Evolutionary conservation across 2,888 invertebrate genomes (phyloP), one percentile per base, ranked within the genome.

Genomic region (Lacanobia wlatinum): DNA sequence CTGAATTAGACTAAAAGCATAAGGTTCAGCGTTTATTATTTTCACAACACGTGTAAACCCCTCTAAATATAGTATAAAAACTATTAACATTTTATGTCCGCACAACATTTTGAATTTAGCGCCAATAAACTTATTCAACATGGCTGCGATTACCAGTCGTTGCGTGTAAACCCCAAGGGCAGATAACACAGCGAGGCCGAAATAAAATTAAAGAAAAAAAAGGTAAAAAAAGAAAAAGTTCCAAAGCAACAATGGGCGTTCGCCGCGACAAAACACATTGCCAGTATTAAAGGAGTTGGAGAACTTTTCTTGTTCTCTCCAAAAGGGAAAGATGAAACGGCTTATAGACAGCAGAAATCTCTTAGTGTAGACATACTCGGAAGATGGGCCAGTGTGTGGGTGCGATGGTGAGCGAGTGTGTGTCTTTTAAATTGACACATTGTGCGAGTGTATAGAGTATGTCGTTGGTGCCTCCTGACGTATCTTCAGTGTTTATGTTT

Each of bases 261-360:
- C 89, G 88, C 89, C 87, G 91, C 93, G 94, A 94, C 94, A 94
- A 94, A 95, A 96, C 95, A 95, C 94, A 95, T 95, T 93, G 94
- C 92, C 91, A 87, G 92, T 81, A 84, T 81, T 83, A 86, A 85
- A 87, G 67, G 80, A 83, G 81, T 83, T 85, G 66, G 43, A 61
- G 68, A 86, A 86, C 72, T 86, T 88, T 85, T 84, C 84, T 82
- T 86, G 82, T 85, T 84, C 79, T 76, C 72, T 83, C 77, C 76
- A 74, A 86, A 86, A 80, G 70, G 73, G 79, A 82, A 85, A 86
- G 82, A 85, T 84, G 76, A 86, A 85, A 85, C 73, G 73, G 70
- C 80, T 78, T 84, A 85, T 70, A 82, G 84, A 76, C 80, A 80
- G 77, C 73, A 80, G 60, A 87, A 87, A 87, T 89, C 86, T 88